Evolutionary conservation across 2,797 vertebrate genomes (phyloP), one percentile per base, ranked within the genome.

Genomic region (Pipistrellus pygmaeus): DNA sequence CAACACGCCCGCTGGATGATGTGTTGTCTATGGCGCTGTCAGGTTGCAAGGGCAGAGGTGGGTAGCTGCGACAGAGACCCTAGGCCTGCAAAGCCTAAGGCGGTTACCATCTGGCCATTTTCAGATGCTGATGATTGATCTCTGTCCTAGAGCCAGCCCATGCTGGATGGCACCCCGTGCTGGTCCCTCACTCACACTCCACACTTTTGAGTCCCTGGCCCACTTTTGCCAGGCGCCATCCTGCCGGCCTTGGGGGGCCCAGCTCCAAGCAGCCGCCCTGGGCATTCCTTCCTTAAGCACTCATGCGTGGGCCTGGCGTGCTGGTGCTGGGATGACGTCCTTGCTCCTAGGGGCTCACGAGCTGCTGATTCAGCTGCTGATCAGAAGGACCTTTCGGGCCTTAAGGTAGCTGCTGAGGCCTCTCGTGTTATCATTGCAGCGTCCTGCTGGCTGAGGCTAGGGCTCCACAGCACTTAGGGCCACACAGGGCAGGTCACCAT

Each of bases 11-110:
- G 6, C 8, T 75, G 13, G 60, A 41, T 55, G 71, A 17, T 62
- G 0, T 0, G 4, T 17, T 0, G 3, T 30, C 48, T 0, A 1
- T 4, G 55, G 69, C 1, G 6, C 66, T 53, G 25, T 46, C 17
- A 2, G 4, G 0, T n/a, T 25, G 14, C 2, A 2, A 46, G 75
- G 78, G 27, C 84, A 35, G 57, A 20, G 51, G 6, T 12, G 8
- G 8, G 55, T 38, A 8, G 73, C 25, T 9, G 32, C 1, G 0
- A 21, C 57, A 68, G 76, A 83, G 53, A 13, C n/a, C 5, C 7
- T 5, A 8, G 5, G 35, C 69, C 35, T 2, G 2, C 23, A 18
- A 53, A 85, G 86, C 68, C 38, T 35, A 3, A 64, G n/a, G 25
- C 76, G 2, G 35, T 76, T 35, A 18, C 25, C n/a, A 12, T n/a